Percentiles rank a stretch among this genome's conserved stretches.
These are phyloP conservation scores for Naja naja DNA, from an alignment of 2,113 vertebrate genomes.

Conservation along the genomic window DNA sequence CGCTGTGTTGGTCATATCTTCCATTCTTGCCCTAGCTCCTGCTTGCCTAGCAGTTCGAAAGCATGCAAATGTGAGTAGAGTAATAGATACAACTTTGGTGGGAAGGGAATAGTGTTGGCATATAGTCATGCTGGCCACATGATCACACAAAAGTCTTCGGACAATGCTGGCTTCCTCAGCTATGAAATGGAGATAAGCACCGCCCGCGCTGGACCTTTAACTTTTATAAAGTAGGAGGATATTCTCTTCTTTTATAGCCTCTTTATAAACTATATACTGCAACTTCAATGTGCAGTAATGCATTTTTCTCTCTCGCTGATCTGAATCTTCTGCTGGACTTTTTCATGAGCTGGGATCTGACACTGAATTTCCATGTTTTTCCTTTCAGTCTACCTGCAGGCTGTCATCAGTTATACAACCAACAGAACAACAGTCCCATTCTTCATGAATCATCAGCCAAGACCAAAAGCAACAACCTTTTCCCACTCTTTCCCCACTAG, in stretches of 20 bases:
- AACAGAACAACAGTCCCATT: slow-evolving; percentile 58
- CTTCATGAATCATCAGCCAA: slow-evolving; percentile 67
- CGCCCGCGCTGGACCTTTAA: too few relatives aligned
- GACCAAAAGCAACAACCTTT: slow-evolving; percentile 54
- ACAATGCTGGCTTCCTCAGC: too few relatives aligned
- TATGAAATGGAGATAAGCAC: too few relatives aligned
- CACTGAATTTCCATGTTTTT: neutral
- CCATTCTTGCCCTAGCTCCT: too few relatives aligned
- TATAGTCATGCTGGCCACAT: too few relatives aligned
- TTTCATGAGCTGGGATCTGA: neutral
- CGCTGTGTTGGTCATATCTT: too few relatives aligned
- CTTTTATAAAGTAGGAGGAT: neutral
- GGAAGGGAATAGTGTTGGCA: too few relatives aligned
- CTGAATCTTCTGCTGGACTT: neutral
- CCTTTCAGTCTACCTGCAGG: slow-evolving; percentile 45
- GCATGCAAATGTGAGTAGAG: too few relatives aligned
- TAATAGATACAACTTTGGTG: too few relatives aligned
- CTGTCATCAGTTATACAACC: slow-evolving; percentile 54
- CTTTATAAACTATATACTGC: neutral
- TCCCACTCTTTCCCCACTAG: neutral
- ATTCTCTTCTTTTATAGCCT: neutral
- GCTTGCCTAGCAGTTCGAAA: too few relatives aligned
- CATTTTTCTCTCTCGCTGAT: neutral
- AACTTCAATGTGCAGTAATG: neutral
- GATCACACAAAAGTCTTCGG: too few relatives aligned